Conservation (phyloP, 2,113 vertebrate species). For the Suncus etruscus region DNA sequence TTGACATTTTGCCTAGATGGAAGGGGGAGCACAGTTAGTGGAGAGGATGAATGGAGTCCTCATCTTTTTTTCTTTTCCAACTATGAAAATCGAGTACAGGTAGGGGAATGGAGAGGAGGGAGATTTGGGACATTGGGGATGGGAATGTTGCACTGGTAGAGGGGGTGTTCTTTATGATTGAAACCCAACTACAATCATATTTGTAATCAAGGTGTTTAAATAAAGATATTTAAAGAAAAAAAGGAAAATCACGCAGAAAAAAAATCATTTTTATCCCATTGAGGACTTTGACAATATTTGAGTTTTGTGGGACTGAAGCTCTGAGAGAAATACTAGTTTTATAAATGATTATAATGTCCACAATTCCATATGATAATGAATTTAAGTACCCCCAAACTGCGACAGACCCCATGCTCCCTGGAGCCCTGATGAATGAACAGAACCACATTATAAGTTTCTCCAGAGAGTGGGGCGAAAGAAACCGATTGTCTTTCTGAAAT, state of each 20-base stretch:
- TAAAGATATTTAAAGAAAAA: no score
- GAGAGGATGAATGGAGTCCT: not conserved
- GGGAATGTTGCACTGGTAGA: no score
- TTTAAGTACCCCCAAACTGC: conserved; percentile 13
- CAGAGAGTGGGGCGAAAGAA: conserved; percentile 59
- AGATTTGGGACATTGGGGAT: no score
- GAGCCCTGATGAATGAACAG: conserved; percentile 69
- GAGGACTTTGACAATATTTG: not conserved
- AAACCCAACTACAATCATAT: no score
- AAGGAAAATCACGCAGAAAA: no score
- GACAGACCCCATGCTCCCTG: not conserved
- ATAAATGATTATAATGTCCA: conserved; percentile 20
- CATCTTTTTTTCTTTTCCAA: conserved; percentile 7
- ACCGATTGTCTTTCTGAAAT: conserved; percentile 69
- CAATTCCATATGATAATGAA: conserved; percentile 47
- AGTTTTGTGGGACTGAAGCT: not conserved
- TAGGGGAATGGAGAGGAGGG: no score
- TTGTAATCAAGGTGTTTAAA: no score
- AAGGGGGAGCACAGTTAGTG: fast-evolving
- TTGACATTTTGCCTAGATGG: not conserved
- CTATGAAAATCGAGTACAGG: no score
- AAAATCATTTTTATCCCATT: not conserved
- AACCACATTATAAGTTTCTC: conserved; percentile 75
- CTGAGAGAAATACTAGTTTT: conserved; percentile 51
- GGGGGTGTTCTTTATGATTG: no score